These are phyloP conservation scores for Himantopus leucocephalus DNA, from an alignment of 2,113 vertebrate genomes.

Conservation along the genomic window DNA sequence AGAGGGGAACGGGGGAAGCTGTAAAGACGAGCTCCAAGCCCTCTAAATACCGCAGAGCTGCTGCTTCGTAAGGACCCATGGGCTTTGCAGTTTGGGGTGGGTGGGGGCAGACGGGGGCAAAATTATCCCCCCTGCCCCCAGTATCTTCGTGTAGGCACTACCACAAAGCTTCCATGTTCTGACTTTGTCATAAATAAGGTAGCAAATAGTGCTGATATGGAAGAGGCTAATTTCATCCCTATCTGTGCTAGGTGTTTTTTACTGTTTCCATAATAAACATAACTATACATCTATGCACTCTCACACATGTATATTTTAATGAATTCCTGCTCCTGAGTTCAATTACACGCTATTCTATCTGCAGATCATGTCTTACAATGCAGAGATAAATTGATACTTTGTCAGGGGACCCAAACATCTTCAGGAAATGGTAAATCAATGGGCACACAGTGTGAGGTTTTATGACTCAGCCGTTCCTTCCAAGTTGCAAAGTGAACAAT, in stretches of 20 bases:
- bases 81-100: background rate
- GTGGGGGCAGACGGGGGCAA: background rate
- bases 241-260: background rate
- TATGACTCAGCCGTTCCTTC: background rate
- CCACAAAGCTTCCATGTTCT: background rate
- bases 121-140: background rate
- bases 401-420: background rate
- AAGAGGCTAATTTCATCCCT: background rate
- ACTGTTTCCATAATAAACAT: background rate
- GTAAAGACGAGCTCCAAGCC: background rate
- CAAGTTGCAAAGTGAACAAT: slow-evolving; percentile 22
- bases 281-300: background rate
- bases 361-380: background rate
- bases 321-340: background rate
- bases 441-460: background rate
- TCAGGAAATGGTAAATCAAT: background rate
- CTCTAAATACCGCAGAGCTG: background rate
- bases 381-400: background rate
- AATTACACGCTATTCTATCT: background rate
- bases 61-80: background rate
- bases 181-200: background rate
- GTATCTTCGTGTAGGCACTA: background rate
- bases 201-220: background rate
- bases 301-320: background rate
- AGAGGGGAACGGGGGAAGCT: background rate